Evolutionary conservation across 2,113 vertebrate species (phyloP), one percentile per base, ranked within the genome.

Genomic region (Jaculus jaculus): DNA sequence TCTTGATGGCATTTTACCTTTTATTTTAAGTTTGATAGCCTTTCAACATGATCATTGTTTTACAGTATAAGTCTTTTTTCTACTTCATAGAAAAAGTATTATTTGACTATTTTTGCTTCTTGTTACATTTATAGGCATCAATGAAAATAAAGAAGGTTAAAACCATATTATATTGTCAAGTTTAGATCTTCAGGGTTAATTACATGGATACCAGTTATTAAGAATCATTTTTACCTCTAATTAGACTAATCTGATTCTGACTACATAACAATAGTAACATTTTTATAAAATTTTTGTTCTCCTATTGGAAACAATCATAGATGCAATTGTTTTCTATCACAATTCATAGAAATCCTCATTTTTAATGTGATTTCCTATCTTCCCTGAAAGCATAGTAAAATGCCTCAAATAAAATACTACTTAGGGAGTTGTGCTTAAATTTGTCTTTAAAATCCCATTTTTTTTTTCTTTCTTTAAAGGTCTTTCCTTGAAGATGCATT

Each of bases 401-500:
- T 94, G 34, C 92, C 80, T 94, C 63, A 89, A 82, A 90, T 93
- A 78, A 90, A 94, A 94, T 93, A 75, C 28, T 85, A 24, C 61
- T 32, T 66, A 74, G 30, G 66, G 39, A 89, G 66, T 88, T 0
- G 24, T 74, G 66, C 88, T 82, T 66, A 87, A 90, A 9, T 89
- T 95, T 95, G 63, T 8, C 32, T 95, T 92, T 47, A 90, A 93
- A 90, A 77, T 93, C 8, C 5, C 84, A 65, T 95, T 96, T 69
- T 34, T 95, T 95, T 79, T 20, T 21, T 89, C 78, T 94, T 66
- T 54, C 54, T 54, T 54, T 89, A 90, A 92, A 97, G 90, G 51
- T 75, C 72, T 95, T 92, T 85, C 37, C 37, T 95, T 93, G 82
- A 87, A 87, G 79, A 92, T 90, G 21, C 77, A 42, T 96, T 93